Conservation (phyloP, 64 coral and sea anemone genomes). For the Stylophora pistillata region DNA sequence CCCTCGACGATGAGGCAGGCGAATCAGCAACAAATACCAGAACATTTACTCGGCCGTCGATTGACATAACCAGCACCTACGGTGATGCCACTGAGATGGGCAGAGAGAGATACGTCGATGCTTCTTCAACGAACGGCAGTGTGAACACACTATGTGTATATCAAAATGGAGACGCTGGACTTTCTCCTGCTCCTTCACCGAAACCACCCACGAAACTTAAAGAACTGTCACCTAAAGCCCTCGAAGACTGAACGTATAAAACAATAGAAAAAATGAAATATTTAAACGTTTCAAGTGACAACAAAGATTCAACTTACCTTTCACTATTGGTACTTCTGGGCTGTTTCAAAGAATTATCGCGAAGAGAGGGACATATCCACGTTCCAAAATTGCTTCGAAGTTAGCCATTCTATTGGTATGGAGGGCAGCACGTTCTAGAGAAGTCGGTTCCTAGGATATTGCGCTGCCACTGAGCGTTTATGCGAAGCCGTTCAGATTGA, state of each 20-base stretch:
- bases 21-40: background rate
- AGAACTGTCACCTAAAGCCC: background rate
- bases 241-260: background rate
- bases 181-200: background rate
- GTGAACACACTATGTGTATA: background rate
- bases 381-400: too few species aligned
- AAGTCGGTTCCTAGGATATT: background rate
- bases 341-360: too few species aligned
- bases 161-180: conserved; percentile 2
- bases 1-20: background rate
- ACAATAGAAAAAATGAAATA: background rate
- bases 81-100: background rate
- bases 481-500: background rate
- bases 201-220: background rate
- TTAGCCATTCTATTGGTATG: too few species aligned
- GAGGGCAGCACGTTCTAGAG: too few species aligned
- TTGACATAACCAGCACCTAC: background rate
- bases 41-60: background rate
- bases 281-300: background rate
- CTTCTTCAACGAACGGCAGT: background rate
- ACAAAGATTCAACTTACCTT: background rate
- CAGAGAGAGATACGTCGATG: conserved; percentile 1
- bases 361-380: too few species aligned
- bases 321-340: too few species aligned
- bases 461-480: background rate